Base-by-base conservation (phyloP, 53 echinoderm and acorn worm species). In the Zoroaster sp. region DNA sequence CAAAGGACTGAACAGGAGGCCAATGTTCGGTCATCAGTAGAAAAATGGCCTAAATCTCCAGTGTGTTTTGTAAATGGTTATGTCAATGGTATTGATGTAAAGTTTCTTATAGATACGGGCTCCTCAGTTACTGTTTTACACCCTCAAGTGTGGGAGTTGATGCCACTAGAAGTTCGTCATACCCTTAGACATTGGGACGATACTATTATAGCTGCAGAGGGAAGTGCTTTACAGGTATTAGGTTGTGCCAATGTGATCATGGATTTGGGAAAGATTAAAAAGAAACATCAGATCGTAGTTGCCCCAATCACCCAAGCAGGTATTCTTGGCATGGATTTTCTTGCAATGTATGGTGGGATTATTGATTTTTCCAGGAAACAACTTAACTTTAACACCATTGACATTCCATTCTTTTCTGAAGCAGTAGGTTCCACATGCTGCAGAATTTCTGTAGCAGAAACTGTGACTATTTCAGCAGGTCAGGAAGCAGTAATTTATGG, bases 291-390 rank as follows among this genome's bases (percentile, higher is more conserved):
- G 35, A 36, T 73, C 8, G 18, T 73, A 39, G 40, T 73, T 39
- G 73, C 73, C 9, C 38, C 37, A 34, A 73, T 73, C 9, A 20
- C 37, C 10, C 73, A 20, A 39, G 73, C 73, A 20, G 73, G 73
- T 34, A 77, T 77, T 21, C 23, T 77, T 25, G 51, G 77, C n/a
- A 46, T 82, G 83, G 83, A 82, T 40, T 43, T 82, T n/a, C 52
- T 82, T 5, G 11, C 20, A 20, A n/a, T 18, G 14, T 5, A 79
- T 54, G 36, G 46, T 18, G 59, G 80, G 12, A 36, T 82, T 17
- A 28, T 82, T 35, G 83, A 82, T 44, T 38, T 68, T 38, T 20
- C 66, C 9, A 66, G 37, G 39, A 18, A 32, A 12, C 18, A 66
- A 82, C 68, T 82, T 38, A 66, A 12, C 35, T 66, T 82, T 37